Percentiles rank a stretch among this genome's conserved stretches.
Conservation (phyloP, 1,140 invertebrate species). For the Drosophila melanica region DNA sequence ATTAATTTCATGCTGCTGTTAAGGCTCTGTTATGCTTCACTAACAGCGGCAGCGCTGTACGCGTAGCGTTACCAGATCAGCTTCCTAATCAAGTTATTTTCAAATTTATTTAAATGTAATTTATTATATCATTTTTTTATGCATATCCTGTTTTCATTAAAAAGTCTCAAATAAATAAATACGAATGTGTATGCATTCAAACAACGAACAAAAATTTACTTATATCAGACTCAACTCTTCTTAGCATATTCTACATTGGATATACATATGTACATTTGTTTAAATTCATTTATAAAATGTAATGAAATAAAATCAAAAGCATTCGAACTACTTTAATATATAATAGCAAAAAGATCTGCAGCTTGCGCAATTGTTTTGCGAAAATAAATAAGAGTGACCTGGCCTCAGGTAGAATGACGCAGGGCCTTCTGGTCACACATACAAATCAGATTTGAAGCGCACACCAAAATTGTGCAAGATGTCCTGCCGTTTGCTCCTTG, state of each 20-base stretch:
- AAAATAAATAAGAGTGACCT: conserved; percentile 19
- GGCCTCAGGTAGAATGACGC: conserved; percentile 12
- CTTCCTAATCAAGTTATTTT: not conserved
- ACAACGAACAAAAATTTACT: too few species aligned
- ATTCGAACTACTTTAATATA: not conserved
- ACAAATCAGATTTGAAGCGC: conserved; percentile 1
- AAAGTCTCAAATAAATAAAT: too few species aligned
- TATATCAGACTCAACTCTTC: too few species aligned
- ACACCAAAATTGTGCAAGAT: not conserved
- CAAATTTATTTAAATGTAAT: not conserved
- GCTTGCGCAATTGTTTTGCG: conserved; percentile 16
- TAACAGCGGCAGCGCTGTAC: not conserved
- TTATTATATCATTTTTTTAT: too few species aligned
- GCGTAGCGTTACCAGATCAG: not conserved
- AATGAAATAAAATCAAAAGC: not conserved
- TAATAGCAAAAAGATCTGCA: conserved; percentile 1
- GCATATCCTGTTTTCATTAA: too few species aligned
- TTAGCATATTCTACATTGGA: too few species aligned
- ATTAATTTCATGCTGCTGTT: not conserved
- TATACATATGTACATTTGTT: too few species aligned
- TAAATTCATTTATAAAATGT: too few species aligned
- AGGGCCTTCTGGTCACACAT: conserved; percentile 16
- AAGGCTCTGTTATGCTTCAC: not conserved
- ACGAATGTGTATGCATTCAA: too few species aligned
- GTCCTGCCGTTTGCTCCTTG: conserved; percentile 23